Evolutionary conservation across 2,797 vertebrate species (phyloP).

Genomic region (Apogon talboti): DNA sequence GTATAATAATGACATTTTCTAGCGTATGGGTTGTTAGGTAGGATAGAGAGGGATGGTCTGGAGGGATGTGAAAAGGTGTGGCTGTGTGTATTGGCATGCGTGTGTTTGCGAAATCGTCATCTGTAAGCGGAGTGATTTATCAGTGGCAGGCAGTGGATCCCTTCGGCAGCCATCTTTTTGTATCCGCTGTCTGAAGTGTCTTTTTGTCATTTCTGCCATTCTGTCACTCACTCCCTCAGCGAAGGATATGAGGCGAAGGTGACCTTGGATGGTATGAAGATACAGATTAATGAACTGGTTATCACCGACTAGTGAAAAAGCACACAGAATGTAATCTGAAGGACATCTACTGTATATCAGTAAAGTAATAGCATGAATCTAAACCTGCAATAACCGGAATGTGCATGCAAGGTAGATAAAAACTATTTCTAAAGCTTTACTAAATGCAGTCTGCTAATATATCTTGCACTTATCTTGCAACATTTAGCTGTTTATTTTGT

Average conservation of each 20-base stretch:
- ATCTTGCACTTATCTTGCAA: too few relatives aligned
- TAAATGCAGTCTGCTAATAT: constrained; percentile 2
- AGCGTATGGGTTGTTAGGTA: constrained; percentile 19
- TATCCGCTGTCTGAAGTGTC: constrained; percentile 27
- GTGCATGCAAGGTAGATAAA: constrained; percentile 11
- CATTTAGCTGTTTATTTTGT: too few relatives aligned
- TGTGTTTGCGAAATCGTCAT: constrained; percentile 4
- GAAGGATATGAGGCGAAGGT: constrained; percentile 38
- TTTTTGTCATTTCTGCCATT: constrained; percentile 42
- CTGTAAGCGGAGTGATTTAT: constrained; percentile 51
- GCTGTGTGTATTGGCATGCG: neutral
- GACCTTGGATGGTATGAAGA: constrained; percentile 60
- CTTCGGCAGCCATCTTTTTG: constrained; percentile 34
- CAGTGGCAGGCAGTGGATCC: constrained; percentile 50
- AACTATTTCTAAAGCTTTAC: constrained; percentile 10
- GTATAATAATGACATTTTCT: constrained; percentile 44
- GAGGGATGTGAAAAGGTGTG: neutral
- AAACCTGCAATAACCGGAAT: constrained; percentile 18
- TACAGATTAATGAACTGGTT: constrained; percentile 54
- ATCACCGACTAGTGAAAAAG: constrained; percentile 20
- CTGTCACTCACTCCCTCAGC: constrained; percentile 22
- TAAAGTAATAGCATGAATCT: constrained; percentile 17
- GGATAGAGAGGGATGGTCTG: neutral
- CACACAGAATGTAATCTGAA: constrained; percentile 28
- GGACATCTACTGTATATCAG: constrained; percentile 37